Percentiles rank a stretch among this genome's conserved stretches.
Conservation (phyloP, 1,140 invertebrate genomes). For the Nasonia longicornis region DNA sequence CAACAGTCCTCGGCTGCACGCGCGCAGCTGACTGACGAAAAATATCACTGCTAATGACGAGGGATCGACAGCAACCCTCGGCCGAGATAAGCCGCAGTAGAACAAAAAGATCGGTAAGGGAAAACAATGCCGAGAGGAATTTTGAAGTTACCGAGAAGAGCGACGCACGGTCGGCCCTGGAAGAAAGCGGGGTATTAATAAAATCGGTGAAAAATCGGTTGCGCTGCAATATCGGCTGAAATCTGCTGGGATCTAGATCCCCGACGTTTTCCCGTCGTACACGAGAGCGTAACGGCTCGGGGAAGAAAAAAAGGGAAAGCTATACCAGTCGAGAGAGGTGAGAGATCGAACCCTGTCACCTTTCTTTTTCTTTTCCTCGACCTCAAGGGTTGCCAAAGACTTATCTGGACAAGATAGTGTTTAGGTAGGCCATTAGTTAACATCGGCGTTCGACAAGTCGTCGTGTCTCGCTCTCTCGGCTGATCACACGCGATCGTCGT, state of each 20-base stretch:
- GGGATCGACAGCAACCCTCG: background rate
- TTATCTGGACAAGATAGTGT: background rate
- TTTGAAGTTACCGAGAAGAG: background rate
- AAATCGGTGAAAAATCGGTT: slow-evolving; percentile 44
- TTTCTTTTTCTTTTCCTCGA: background rate
- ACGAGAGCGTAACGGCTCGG: too few species aligned
- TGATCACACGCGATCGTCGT: background rate
- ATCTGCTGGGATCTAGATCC: background rate
- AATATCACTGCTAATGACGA: slow-evolving; percentile 12
- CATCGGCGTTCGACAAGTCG: background rate
- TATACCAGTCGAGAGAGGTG: background rate
- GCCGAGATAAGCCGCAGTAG: background rate
- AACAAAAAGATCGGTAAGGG: background rate
- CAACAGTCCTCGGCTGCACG: too few species aligned
- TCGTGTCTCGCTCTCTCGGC: background rate
- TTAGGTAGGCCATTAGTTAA: background rate
- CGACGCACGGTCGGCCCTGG: background rate
- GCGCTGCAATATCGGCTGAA: slow-evolving; percentile 43
- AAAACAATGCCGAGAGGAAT: background rate
- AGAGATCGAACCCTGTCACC: background rate
- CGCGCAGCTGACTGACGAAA: background rate
- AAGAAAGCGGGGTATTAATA: slow-evolving; percentile 39
- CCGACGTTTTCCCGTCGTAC: background rate
- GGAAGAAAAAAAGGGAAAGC: background rate
- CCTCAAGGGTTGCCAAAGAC: background rate